Evolutionary conservation across 2,113 vertebrate species (phyloP), one percentile per base, ranked within the genome.

Genomic region (Sceloporus undulatus): DNA sequence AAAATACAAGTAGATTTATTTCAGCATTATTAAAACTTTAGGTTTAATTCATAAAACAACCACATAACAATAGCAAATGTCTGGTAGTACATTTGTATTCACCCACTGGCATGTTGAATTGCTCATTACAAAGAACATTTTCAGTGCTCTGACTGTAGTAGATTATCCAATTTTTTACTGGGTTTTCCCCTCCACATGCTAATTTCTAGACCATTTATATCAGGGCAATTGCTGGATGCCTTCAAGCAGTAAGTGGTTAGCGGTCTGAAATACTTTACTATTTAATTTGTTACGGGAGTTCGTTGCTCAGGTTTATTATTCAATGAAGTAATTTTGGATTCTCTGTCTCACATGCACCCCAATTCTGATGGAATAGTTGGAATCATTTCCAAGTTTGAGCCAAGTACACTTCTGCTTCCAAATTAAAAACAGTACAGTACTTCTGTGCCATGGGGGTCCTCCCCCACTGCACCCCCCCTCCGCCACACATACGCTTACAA

Each of bases 21-120:
- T 82, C 71, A 73, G 59, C 40, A 5, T 48, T 25, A 88, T 34
- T 34, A 34, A 34, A 34, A 34, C 34, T 34, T 71, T 77, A 65
- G 79, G 9, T 38, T 1, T n/a, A 38, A 86, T 84, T 89, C 73
- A 87, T 18, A 62, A 78, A 70, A 85, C 79, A 83, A 85, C 87
- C 59, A 86, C 0, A 65, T 3, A 59, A 71, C 79, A 65, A 71
- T n/a, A 56, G 68, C 19, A 68, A 91, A 75, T 5, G 42, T 11
- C 54, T 85, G 14, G 71, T 56, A 19, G 23, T 9, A 4, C 5
- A n/a, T 23, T 70, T 68, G 10, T 25, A 1, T 27, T n/a, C 79
- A 82, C 81, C 27, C 21, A 13, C 56, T 92, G 1, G 56, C 42
- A 79, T 29, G 65, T 48, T 87, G 75, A n/a, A 29, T 78, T 85